phyloP scores from a whole-genome alignment of 2,113 vertebrate species.

The Platichthys flesus region DNA sequence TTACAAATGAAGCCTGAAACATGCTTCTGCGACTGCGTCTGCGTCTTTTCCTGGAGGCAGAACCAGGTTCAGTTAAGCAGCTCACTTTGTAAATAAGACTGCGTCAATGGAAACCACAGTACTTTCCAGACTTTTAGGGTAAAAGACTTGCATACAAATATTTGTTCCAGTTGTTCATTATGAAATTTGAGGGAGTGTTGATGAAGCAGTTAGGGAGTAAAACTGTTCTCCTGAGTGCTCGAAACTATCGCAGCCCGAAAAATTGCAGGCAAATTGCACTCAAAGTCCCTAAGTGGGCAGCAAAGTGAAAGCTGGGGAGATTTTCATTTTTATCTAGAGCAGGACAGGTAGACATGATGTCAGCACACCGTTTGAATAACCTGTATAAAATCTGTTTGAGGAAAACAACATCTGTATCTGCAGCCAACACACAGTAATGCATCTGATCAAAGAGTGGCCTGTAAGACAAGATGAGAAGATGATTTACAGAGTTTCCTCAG shows the following conservation, averaged over 20 bases:
- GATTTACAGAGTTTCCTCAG: no score
- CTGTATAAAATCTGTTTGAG: no score
- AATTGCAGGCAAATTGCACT: neutral
- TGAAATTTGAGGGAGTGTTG: neutral
- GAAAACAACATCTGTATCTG: no score
- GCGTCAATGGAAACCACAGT: neutral
- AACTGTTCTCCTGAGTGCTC: neutral
- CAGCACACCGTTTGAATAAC: no score
- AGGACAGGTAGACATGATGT: neutral
- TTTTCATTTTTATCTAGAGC: neutral
- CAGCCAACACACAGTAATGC: no score
- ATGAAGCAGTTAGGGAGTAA: neutral
- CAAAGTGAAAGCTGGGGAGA: neutral
- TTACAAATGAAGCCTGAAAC: no score
- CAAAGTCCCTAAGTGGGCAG: slow-evolving; percentile 4
- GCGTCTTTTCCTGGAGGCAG: no score
- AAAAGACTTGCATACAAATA: neutral
- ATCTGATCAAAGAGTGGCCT: no score
- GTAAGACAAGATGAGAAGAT: no score
- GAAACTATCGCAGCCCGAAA: neutral
- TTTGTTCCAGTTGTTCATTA: neutral
- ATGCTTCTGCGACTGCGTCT: no score
- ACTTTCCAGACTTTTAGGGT: neutral
- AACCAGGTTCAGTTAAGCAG: neutral
- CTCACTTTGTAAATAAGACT: neutral